phyloP scores from a whole-genome alignment of 2,113 vertebrate genomes.

The Phaethornis superciliosus region DNA sequence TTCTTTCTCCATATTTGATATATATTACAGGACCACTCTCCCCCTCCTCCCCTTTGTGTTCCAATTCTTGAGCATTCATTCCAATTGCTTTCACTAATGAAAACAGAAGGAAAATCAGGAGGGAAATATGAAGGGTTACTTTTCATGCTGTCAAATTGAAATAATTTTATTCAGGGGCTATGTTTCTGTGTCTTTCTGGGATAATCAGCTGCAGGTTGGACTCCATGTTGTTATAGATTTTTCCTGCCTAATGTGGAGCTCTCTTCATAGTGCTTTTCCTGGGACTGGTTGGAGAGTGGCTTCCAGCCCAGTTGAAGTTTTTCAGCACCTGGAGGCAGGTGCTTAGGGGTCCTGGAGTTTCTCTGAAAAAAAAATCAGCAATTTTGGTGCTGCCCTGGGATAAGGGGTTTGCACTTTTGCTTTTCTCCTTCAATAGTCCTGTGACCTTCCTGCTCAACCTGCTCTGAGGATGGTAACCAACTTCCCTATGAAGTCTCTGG shows the following conservation, averaged over 20 bases:
- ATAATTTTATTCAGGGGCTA: not conserved
- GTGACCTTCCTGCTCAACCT: not conserved
- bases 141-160: not conserved
- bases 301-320: not conserved
- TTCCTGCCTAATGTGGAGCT: not conserved
- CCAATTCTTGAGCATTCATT: not conserved
- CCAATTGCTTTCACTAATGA: not conserved
- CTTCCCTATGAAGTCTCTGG: not conserved
- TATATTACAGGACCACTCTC: not conserved
- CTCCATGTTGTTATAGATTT: not conserved
- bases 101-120: not conserved
- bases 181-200: not conserved
- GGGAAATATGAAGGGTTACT: not conserved
- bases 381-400: rapidly evolving
- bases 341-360: not conserved
- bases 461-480: not conserved
- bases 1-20: not conserved
- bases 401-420: not conserved
- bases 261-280: not conserved
- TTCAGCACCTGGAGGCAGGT: not conserved
- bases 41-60: not conserved
- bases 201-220: not conserved
- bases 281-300: not conserved
- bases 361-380: not conserved
- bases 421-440: not conserved